phyloP scores from a whole-genome alignment of 1,140 invertebrate species.

The Cherax quadricarinatus region DNA sequence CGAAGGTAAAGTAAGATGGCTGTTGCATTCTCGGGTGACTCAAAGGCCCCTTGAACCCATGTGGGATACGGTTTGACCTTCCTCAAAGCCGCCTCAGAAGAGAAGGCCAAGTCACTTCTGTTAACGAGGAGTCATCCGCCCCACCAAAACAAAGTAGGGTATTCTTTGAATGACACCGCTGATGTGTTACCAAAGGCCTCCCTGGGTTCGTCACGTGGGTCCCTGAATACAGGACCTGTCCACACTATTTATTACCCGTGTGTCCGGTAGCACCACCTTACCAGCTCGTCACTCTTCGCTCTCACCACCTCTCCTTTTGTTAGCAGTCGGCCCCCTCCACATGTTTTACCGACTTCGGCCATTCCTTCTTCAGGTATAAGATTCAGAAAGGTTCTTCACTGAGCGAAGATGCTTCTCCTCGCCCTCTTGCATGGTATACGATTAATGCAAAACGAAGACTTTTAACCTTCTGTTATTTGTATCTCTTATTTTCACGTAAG shows the following conservation, averaged over 20 bases:
- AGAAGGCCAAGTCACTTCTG: background rate
- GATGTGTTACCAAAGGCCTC: background rate
- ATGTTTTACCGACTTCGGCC: background rate
- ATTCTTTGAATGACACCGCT: background rate
- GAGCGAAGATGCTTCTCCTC: background rate
- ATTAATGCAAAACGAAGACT: too few relatives aligned
- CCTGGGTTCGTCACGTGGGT: background rate
- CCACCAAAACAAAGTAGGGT: conserved; percentile 2
- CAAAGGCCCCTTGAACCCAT: background rate
- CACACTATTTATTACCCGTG: conserved; percentile 4
- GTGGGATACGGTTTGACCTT: background rate
- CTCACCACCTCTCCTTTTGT: background rate
- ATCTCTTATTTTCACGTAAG: too few relatives aligned
- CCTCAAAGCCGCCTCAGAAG: background rate
- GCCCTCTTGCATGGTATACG: background rate
- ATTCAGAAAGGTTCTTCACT: background rate
- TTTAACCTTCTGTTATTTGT: too few relatives aligned
- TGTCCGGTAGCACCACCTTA: background rate
- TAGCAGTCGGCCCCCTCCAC: background rate
- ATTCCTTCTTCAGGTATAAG: background rate
- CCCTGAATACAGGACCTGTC: conserved; percentile 1
- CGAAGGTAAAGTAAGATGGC: background rate
- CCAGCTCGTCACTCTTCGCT: background rate
- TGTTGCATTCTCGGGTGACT: background rate
- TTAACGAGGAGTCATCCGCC: conserved; percentile 1